A percentile compares a stretch with the other conserved stretches of the same genome.
These are phyloP conservation scores for Macrophya annulata DNA, from an alignment of 2,888 invertebrate species.

Conservation along the genomic window DNA sequence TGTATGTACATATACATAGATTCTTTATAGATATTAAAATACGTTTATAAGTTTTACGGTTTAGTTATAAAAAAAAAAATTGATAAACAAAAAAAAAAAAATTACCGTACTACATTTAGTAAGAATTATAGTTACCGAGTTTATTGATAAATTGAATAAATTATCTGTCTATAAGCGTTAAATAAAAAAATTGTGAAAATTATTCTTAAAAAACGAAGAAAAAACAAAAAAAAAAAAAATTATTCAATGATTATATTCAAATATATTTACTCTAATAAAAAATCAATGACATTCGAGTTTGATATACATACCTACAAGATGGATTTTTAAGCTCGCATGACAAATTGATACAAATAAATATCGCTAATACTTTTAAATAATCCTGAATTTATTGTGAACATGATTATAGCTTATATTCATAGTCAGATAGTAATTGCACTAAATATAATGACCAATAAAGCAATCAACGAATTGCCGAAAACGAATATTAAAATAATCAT, in stretches of 20 bases:
- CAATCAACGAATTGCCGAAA: not conserved
- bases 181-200: not conserved
- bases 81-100: no score
- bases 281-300: not conserved
- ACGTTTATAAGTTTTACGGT: not conserved
- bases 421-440: not conserved
- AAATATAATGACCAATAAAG: not conserved
- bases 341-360: not conserved
- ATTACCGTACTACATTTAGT: not conserved
- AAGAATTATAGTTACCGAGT: not conserved
- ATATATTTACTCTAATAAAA: not conserved
- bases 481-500: not conserved
- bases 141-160: not conserved
- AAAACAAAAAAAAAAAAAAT: not conserved
- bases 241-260: not conserved
- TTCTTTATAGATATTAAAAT: not conserved
- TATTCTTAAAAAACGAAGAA: not conserved
- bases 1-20: conserved; percentile 8
- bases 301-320: not conserved
- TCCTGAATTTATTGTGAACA: not conserved
- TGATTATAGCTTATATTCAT: not conserved
- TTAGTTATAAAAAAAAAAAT: not conserved
- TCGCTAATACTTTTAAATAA: not conserved
- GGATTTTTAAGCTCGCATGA: not conserved
- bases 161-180: not conserved